Conservation (phyloP, 2,888 invertebrate species). For the Morinoia aosen region DNA sequence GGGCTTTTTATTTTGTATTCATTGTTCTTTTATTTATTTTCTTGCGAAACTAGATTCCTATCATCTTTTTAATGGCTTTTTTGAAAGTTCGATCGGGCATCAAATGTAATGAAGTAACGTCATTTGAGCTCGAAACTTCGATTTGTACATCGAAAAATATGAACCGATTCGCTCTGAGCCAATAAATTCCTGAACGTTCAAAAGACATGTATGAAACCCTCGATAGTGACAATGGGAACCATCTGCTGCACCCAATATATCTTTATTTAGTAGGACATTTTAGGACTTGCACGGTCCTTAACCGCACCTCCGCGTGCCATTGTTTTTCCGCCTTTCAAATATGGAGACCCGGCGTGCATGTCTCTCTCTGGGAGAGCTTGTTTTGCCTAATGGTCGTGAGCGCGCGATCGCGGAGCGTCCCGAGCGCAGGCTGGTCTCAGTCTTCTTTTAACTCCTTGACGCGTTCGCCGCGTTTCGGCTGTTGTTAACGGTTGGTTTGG, state of each 20-base stretch:
- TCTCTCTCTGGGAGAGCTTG: slow-evolving; percentile 16
- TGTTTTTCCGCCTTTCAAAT: slow-evolving; percentile 25
- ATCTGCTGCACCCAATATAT: slow-evolving; percentile 18
- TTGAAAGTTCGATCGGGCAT: not conserved
- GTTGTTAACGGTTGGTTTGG: too few relatives aligned
- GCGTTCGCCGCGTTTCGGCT: too few relatives aligned
- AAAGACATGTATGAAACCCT: not conserved
- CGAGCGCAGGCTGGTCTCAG: not conserved
- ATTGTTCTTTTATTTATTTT: not conserved
- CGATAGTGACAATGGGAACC: not conserved
- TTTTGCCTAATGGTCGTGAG: slow-evolving; percentile 29
- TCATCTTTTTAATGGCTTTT: not conserved
- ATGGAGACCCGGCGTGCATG: slow-evolving; percentile 21
- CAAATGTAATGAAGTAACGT: not conserved
- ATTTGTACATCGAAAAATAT: not conserved
- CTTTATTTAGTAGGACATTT: slow-evolving; percentile 6
- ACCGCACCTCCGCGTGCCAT: not conserved
- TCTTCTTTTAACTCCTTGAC: not conserved
- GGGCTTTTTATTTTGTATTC: not conserved
- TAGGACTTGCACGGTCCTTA: slow-evolving; percentile 1
- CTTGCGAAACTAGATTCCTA: too few relatives aligned
- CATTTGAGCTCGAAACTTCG: not conserved
- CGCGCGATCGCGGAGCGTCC: not conserved
- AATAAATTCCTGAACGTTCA: not conserved
- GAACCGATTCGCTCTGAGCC: not conserved